Evolutionary conservation across 2,797 vertebrate genomes (phyloP), one percentile per base, ranked within the genome.

Genomic region (Falco cherrug): DNA sequence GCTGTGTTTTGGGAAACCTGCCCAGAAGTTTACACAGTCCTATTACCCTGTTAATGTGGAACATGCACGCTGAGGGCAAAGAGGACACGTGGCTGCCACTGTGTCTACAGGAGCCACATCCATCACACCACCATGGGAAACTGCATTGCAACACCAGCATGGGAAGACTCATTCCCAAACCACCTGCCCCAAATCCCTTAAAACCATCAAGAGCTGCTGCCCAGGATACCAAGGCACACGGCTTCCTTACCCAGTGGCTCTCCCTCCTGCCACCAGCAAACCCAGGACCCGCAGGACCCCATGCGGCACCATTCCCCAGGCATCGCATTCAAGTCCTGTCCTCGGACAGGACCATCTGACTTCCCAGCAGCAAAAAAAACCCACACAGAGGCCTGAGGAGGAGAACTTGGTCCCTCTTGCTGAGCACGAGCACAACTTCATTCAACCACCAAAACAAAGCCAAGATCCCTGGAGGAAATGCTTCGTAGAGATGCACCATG

Each of bases 201-300:
- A 19, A 78, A 45, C 37, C 6, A 50, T 11, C 16, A 18, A 22
- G 16, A 2, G 0, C 11, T 64, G 10, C 73, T 75, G 41, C 31
- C 15, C 37, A 48, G 5, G 6, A 14, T 31, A 13, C 25, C 26
- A 21, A 13, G 8, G 25, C 35, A 8, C 0, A 0, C 0, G 1
- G 3, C 29, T 90, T 77, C 56, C 68, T 21, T 11, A 8, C 24
- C n/a, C 53, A n/a, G 29, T 3, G 6, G 14, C 9, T 80, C 43
- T 56, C 60, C 25, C 18, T 84, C 31, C 68, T 37, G 57, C 31
- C 48, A 4, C 41, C 71, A 43, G 48, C 0, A 1, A 56, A 43
- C 19, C 39, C 77, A 53, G 63, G 33, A 16, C 51, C 22, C 3
- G 0, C 68, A 53, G 60, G 18, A 11, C 18, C 17, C 15, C 0